Evolutionary conservation across 2,888 invertebrate species (phyloP).

Genomic region (Schizotus pectinicornis): DNA sequence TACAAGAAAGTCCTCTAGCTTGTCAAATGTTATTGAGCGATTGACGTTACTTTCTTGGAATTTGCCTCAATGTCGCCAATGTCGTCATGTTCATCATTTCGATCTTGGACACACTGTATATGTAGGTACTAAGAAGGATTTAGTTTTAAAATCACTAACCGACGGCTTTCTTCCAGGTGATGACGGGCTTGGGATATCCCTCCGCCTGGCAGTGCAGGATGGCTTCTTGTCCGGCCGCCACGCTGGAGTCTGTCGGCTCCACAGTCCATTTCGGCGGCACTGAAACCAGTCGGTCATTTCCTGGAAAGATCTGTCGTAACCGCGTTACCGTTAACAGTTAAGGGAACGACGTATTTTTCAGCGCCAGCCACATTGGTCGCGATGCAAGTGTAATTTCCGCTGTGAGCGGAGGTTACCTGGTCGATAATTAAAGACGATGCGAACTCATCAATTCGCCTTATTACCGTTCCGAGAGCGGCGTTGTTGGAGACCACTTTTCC

Average conservation of each 20-base stretch:
- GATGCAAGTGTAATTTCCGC: conserved; percentile 91
- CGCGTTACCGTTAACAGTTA: conserved; percentile 78
- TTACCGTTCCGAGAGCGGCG: conserved; percentile 60
- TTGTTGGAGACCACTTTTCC: conserved; percentile 70
- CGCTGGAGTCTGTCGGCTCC: conserved; percentile 83
- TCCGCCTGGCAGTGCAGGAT: conserved; percentile 88
- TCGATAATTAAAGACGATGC: conserved; percentile 86
- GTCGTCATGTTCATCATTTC: too few species aligned
- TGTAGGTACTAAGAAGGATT: too few species aligned
- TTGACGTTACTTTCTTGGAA: too few species aligned
- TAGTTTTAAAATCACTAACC: conserved; percentile 68
- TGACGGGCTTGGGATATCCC: conserved; percentile 87
- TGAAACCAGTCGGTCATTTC: conserved; percentile 49
- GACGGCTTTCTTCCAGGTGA: conserved; percentile 89
- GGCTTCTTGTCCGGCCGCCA: conserved; percentile 83
- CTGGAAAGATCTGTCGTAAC: conserved; percentile 3
- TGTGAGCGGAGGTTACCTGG: conserved; percentile 82
- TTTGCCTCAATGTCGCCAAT: too few species aligned
- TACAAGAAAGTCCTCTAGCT: too few species aligned
- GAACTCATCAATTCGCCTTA: conserved; percentile 79
- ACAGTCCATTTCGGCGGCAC: conserved; percentile 90
- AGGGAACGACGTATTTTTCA: conserved; percentile 77
- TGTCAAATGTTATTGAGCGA: too few species aligned
- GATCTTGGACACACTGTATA: too few species aligned
- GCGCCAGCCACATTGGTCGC: conserved; percentile 87